These are phyloP conservation scores for Autographa gamma DNA, from an alignment of 2,888 invertebrate species.

Conservation along the genomic window DNA sequence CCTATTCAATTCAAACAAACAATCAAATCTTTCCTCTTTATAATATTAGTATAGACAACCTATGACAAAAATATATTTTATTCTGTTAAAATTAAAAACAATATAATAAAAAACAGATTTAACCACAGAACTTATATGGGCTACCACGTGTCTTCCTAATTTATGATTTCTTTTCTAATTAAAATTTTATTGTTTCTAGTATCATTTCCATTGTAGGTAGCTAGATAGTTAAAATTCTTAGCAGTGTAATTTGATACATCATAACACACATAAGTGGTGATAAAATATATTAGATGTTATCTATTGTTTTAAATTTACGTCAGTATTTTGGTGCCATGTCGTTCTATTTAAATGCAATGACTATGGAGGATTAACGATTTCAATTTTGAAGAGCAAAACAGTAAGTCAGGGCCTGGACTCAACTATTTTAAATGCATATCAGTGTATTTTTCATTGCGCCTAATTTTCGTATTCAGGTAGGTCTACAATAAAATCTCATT, in stretches of 20 bases:
- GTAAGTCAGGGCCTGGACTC: too few relatives aligned
- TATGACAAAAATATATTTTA: too few relatives aligned
- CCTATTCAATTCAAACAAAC: too few relatives aligned
- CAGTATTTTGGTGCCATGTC: slow-evolving; percentile 18
- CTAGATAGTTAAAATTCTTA: slow-evolving; percentile 35
- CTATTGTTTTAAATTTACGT: slow-evolving; percentile 47
- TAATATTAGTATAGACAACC: too few relatives aligned
- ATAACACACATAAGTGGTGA: slow-evolving; percentile 54
- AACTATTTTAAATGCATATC: too few relatives aligned
- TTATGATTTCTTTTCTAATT: slow-evolving; percentile 11
- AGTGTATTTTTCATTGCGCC: too few relatives aligned
- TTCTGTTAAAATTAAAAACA: too few relatives aligned
- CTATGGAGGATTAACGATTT: neutral
- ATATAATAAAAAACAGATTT: too few relatives aligned
- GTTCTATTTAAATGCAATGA: neutral
- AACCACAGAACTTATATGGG: neutral
- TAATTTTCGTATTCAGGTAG: too few relatives aligned
- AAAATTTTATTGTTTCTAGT: slow-evolving; percentile 13
- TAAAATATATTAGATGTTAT: slow-evolving; percentile 61
- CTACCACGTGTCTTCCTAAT: neutral
- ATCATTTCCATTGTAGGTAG: slow-evolving; percentile 39
- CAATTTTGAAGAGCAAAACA: neutral
- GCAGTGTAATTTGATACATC: slow-evolving; percentile 67
- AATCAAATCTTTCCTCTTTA: too few relatives aligned
- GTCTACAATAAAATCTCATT: too few relatives aligned